phyloP scores from a whole-genome alignment of 2,797 vertebrate species.

The Falco naumanni region DNA sequence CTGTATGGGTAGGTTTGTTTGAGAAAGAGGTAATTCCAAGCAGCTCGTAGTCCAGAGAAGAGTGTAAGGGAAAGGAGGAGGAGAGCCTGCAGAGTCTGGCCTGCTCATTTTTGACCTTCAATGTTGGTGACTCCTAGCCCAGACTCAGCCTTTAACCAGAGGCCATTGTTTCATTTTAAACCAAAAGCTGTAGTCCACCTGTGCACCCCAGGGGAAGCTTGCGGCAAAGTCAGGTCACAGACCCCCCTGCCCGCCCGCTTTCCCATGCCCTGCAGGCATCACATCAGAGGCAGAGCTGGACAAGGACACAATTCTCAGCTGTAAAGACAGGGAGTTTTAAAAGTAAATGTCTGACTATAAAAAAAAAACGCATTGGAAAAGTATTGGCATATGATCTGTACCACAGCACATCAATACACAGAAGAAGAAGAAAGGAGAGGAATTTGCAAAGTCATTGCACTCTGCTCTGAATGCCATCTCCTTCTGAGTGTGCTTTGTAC shows the following conservation, averaged over 20 bases:
- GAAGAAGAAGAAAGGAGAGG: neutral
- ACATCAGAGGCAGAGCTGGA: fast-evolving
- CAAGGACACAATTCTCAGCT: neutral
- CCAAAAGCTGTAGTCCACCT: neutral
- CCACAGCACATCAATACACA: neutral
- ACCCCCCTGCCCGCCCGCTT: neutral
- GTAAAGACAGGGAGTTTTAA: neutral
- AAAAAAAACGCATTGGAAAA: neutral
- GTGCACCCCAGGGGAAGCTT: fast-evolving
- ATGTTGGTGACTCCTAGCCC: neutral
- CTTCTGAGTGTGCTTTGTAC: neutral
- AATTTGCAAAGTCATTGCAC: neutral
- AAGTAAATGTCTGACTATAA: neutral
- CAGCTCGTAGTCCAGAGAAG: neutral
- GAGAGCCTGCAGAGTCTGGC: neutral
- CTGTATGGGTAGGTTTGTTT: neutral
- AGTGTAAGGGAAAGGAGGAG: neutral
- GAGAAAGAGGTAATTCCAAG: neutral
- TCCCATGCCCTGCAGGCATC: neutral
- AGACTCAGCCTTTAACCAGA: neutral
- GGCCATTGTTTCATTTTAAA: neutral
- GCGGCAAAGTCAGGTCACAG: neutral
- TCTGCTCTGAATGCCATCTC: neutral
- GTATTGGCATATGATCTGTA: neutral
- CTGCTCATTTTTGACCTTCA: neutral